Conservation (phyloP, 1,140 invertebrate species). For the Lepidurus arcticus region DNA sequence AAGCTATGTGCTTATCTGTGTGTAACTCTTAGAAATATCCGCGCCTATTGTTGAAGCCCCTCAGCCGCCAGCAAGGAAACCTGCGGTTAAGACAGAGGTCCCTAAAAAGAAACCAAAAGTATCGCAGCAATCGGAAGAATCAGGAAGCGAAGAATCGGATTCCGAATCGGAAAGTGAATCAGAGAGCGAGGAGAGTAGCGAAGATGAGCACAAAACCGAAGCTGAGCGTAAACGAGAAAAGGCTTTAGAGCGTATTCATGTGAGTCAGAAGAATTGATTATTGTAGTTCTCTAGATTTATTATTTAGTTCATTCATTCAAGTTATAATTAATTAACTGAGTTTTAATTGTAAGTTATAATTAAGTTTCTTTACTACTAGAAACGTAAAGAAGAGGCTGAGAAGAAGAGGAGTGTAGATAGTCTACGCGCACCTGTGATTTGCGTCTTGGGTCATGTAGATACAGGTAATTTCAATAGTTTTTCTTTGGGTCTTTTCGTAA, state of each 20-base stretch:
- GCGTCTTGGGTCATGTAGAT: conserved; percentile 98
- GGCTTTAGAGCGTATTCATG: conserved; percentile 60
- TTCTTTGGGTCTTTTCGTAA: neutral
- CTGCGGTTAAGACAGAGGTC: neutral
- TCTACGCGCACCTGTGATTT: conserved; percentile 91
- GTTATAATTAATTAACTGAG: neutral
- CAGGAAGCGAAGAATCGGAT: conserved; percentile 33
- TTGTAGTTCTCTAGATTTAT: neutral
- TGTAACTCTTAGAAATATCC: too few relatives aligned
- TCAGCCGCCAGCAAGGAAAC: conserved; percentile 34
- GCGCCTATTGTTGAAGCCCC: conserved; percentile 36
- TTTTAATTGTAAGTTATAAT: neutral
- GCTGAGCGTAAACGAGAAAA: conserved; percentile 61
- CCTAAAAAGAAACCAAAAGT: conserved; percentile 34
- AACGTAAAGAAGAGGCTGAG: conserved; percentile 75
- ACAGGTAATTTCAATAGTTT: conserved; percentile 97
- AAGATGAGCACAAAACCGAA: conserved; percentile 54
- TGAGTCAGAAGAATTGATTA: conserved; percentile 30
- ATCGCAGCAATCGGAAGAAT: conserved; percentile 34
- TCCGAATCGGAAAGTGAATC: conserved; percentile 52
- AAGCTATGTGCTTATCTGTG: too few relatives aligned
- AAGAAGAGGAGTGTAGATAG: conserved; percentile 69
- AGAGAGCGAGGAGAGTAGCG: conserved; percentile 38
- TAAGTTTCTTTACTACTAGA: conserved; percentile 46
- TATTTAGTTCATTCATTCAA: neutral